Conservation (phyloP, 2,113 vertebrate genomes). For the Rhinoptilus africanus region DNA sequence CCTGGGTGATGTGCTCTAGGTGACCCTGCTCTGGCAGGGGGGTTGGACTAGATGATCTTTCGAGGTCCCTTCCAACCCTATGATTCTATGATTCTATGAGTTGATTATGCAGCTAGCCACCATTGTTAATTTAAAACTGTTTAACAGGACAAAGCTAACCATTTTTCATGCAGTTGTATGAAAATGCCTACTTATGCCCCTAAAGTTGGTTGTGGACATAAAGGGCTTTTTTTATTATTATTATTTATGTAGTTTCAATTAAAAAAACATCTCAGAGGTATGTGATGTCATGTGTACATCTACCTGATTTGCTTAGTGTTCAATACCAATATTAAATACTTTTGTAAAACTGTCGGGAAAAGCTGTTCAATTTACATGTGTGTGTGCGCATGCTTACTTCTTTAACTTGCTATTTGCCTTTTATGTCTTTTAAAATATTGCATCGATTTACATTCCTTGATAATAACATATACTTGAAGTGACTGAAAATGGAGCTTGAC, state of each 20-base stretch:
- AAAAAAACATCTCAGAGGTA: background rate
- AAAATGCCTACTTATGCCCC: background rate
- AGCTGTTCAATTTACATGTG: background rate
- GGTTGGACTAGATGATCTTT: no score
- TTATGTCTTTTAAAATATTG: background rate
- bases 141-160: background rate
- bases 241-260: background rate
- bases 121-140: background rate
- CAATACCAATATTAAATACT: background rate
- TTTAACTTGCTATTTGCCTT: background rate
- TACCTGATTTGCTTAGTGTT: background rate
- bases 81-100: no score
- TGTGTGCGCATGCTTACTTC: background rate
- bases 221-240: background rate
- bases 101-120: background rate
- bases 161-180: background rate
- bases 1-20: no score
- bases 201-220: background rate
- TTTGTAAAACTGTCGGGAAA: background rate
- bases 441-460: background rate
- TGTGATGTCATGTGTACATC: background rate
- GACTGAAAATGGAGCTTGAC: slow-evolving; percentile 1
- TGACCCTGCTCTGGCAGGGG: no score
- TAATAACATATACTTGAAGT: background rate
- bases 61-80: no score